Conservation (phyloP, 2,888 invertebrate species). For the Deroplatys truncata region DNA sequence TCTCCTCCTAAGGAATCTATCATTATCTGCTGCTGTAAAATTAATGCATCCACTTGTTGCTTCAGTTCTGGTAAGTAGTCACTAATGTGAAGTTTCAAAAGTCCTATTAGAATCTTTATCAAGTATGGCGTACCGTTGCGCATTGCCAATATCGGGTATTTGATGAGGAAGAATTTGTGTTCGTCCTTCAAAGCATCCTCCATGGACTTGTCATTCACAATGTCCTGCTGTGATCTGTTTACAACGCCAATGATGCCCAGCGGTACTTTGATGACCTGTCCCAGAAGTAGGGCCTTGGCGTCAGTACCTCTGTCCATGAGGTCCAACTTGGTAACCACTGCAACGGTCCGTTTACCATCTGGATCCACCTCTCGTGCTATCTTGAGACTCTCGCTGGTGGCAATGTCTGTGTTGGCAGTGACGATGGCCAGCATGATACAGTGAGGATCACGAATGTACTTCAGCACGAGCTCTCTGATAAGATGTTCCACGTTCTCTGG, state of each 20-base stretch:
- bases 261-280: slow-evolving; percentile 58
- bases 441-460: slow-evolving; percentile 56
- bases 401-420: slow-evolving; percentile 61
- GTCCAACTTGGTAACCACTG: slow-evolving; percentile 61
- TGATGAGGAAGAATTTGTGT: slow-evolving; percentile 53
- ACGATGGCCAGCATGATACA: slow-evolving; percentile 59
- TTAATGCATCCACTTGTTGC: slow-evolving; percentile 53
- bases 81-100: slow-evolving; percentile 60
- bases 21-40: slow-evolving; percentile 55
- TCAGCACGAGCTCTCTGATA: slow-evolving; percentile 51
- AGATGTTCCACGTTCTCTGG: slow-evolving; percentile 58
- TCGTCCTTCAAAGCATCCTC: slow-evolving; percentile 56
- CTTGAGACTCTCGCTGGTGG: slow-evolving; percentile 59
- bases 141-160: slow-evolving; percentile 57
- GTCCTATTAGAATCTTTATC: slow-evolving; percentile 54
- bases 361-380: slow-evolving; percentile 56
- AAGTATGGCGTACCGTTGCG: slow-evolving; percentile 57
- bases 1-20: slow-evolving; percentile 48
- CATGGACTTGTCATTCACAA: slow-evolving; percentile 43
- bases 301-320: slow-evolving; percentile 62
- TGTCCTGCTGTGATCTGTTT: slow-evolving; percentile 58
- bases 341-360: slow-evolving; percentile 56
- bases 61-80: slow-evolving; percentile 60
- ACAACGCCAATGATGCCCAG: slow-evolving; percentile 63
- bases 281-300: slow-evolving; percentile 59